A percentile compares a stretch with the other conserved stretches of the same genome.
Conservation (phyloP, 2,113 vertebrate species). For the Scopus umbretta region DNA sequence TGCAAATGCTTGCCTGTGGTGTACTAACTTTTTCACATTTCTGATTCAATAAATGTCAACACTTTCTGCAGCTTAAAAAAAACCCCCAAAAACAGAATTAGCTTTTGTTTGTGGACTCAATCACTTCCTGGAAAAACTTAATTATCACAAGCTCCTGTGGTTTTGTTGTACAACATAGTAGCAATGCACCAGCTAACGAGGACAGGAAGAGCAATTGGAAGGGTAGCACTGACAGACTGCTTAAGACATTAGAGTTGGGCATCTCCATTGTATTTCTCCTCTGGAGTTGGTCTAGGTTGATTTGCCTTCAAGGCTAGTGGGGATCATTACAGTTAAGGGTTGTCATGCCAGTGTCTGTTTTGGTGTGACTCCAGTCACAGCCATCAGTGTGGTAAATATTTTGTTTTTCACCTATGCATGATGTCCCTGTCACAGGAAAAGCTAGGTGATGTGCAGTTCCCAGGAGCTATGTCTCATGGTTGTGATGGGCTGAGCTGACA, state of each 20-base stretch:
- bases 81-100: neutral
- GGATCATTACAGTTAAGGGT: neutral
- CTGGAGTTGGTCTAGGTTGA: neutral
- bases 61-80: neutral
- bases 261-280: neutral
- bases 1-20: neutral
- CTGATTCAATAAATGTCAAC: neutral
- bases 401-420: neutral
- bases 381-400: neutral
- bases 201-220: neutral
- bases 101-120: neutral
- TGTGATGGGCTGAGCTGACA: neutral
- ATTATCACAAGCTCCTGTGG: neutral
- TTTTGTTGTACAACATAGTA: neutral
- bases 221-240: neutral
- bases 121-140: neutral
- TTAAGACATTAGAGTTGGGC: neutral
- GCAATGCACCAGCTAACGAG: neutral
- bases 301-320: neutral
- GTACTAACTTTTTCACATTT: neutral
- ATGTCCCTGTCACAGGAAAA: neutral
- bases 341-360: neutral
- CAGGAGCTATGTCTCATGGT: fast-evolving
- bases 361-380: neutral
- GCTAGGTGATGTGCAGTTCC: neutral